Conservation (phyloP, 2,888 invertebrate species). For the Dolomedes plantarius region DNA sequence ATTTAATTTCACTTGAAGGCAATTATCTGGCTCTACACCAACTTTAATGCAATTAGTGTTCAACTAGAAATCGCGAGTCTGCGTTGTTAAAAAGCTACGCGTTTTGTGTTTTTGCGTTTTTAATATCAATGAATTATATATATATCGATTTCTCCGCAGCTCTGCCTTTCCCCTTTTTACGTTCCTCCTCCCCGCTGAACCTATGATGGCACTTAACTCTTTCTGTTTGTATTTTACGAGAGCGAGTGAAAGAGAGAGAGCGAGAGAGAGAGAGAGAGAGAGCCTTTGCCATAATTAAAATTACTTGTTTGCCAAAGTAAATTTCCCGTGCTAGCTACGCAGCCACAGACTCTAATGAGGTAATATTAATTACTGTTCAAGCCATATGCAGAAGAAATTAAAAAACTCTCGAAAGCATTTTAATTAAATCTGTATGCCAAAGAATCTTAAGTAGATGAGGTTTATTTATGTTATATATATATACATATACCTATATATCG, state of each 20-base stretch:
- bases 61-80: constrained; percentile 51
- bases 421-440: constrained; percentile 70
- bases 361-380: constrained; percentile 71
- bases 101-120: constrained; percentile 67
- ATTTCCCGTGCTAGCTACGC: constrained; percentile 69
- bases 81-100: constrained; percentile 66
- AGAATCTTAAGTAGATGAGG: constrained; percentile 71
- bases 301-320: constrained; percentile 72
- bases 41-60: constrained; percentile 70
- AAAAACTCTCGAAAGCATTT: constrained; percentile 69
- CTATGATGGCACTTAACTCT: constrained; percentile 70
- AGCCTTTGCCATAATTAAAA: constrained; percentile 68
- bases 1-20: constrained; percentile 69
- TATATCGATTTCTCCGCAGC: constrained; percentile 48
- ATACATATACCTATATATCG: constrained; percentile 46
- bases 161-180: constrained; percentile 7
- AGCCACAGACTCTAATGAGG: constrained; percentile 69
- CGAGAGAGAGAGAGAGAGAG: constrained; percentile 14
- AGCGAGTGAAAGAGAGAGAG: constrained; percentile 23
- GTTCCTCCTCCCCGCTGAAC: constrained; percentile 5
- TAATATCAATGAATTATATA: constrained; percentile 72
- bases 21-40: constrained; percentile 69
- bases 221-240: constrained; percentile 69
- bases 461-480: constrained; percentile 71
- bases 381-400: constrained; percentile 71